Evolutionary conservation across 2,113 vertebrate species (phyloP).

Genomic region (Equus przewalskii): DNA sequence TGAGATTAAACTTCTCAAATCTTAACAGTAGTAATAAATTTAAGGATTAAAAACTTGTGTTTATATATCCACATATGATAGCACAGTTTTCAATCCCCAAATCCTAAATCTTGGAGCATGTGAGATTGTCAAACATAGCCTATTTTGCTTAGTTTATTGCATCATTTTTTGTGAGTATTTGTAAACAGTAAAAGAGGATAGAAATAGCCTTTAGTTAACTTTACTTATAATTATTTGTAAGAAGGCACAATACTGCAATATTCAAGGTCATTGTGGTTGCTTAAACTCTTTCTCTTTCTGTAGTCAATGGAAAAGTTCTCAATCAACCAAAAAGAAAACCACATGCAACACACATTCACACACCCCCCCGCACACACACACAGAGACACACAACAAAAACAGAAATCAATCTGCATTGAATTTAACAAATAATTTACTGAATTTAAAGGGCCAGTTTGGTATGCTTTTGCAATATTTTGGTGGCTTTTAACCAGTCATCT

Average conservation of each 20-base stretch:
- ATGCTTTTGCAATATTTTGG: slow-evolving; percentile 50
- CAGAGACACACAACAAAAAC: background rate
- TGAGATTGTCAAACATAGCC: background rate
- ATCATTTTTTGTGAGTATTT: slow-evolving; percentile 1
- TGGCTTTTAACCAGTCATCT: slow-evolving; percentile 49
- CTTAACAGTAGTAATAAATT: slow-evolving; percentile 3
- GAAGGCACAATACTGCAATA: background rate
- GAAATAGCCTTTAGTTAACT: slow-evolving; percentile 44
- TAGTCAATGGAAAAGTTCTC: slow-evolving; percentile 25
- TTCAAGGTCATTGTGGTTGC: background rate
- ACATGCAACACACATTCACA: background rate
- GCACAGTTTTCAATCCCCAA: slow-evolving; percentile 55
- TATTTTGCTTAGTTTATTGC: background rate
- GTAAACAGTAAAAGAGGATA: background rate
- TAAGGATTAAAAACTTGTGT: slow-evolving; percentile 49
- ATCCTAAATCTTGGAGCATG: background rate
- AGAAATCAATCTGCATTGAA: slow-evolving; percentile 35
- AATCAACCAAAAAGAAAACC: slow-evolving; percentile 20
- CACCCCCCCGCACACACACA: background rate
- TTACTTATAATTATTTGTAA: slow-evolving; percentile 52
- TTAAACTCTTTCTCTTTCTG: background rate
- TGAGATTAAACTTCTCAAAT: slow-evolving; percentile 37
- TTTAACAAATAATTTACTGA: slow-evolving; percentile 28
- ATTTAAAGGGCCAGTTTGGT: slow-evolving; percentile 32
- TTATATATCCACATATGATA: background rate